Percentiles rank a stretch among this genome's conserved stretches.
phyloP scores from a whole-genome alignment of 2,797 vertebrate genomes.

The Fringilla coelebs region DNA sequence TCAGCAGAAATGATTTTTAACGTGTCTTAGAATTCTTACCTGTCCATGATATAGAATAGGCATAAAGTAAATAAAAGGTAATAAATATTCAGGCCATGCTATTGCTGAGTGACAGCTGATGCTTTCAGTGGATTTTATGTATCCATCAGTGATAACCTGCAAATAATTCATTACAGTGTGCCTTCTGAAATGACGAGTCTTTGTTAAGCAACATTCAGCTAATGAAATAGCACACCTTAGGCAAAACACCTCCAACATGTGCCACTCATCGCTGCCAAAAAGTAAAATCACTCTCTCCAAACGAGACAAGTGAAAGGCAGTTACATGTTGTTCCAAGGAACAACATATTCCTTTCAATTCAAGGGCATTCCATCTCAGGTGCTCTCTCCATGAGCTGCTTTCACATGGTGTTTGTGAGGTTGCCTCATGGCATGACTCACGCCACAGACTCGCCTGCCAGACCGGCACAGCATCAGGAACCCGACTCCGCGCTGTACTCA shows the following conservation, averaged over 20 bases:
- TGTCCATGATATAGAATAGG: background rate
- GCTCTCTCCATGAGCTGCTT: background rate
- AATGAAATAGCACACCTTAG: slow-evolving; percentile 18
- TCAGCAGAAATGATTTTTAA: background rate
- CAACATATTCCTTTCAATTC: background rate
- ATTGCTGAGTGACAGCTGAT: background rate
- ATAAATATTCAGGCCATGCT: slow-evolving; percentile 29
- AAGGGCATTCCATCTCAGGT: background rate
- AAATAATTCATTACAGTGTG: background rate
- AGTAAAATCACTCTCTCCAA: background rate
- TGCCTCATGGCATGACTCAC: background rate
- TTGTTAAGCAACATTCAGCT: slow-evolving; percentile 28
- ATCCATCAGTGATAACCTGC: slow-evolving; percentile 1
- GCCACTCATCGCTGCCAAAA: background rate
- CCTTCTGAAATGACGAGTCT: background rate
- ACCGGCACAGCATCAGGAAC: background rate
- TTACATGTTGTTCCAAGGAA: background rate
- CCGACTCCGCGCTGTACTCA: background rate
- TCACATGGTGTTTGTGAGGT: background rate
- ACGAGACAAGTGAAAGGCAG: slow-evolving; percentile 4
- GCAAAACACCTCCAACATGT: slow-evolving; percentile 17
- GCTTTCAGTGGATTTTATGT: slow-evolving; percentile 11
- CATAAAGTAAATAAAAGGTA: background rate
- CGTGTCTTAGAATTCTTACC: background rate
- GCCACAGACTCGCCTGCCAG: background rate